These are phyloP conservation scores for Drosophila limbata DNA, from an alignment of 2,888 invertebrate genomes.

Conservation along the genomic window DNA sequence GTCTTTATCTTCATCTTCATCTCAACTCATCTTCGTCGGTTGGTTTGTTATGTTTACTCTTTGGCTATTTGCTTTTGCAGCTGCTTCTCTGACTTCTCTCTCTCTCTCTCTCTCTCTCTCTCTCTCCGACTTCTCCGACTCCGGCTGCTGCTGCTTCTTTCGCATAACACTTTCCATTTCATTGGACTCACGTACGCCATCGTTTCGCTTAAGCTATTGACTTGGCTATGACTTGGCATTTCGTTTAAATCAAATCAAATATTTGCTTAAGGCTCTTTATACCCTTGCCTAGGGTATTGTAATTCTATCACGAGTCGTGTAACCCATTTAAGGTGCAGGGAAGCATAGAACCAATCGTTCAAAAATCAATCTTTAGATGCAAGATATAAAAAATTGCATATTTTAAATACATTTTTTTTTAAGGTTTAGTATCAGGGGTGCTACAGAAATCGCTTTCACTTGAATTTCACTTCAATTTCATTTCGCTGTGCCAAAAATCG, in stretches of 20 bases:
- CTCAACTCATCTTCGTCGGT: constrained; percentile 17
- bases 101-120: no score
- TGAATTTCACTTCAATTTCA: no score
- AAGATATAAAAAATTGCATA: no score
- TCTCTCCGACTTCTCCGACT: neutral
- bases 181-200: constrained; percentile 59
- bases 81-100: constrained; percentile 1
- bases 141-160: constrained; percentile 30
- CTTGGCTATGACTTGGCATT: constrained; percentile 67
- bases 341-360: no score
- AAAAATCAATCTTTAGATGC: no score
- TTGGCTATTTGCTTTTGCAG: constrained; percentile 16
- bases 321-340: no score
- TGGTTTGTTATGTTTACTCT: constrained; percentile 21
- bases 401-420: no score
- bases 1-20: constrained; percentile 2
- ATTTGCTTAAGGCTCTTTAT: constrained; percentile 47
- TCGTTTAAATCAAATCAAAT: constrained; percentile 77
- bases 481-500: no score
- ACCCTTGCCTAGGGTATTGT: neutral
- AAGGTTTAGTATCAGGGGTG: no score
- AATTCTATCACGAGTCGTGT: neutral
- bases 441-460: no score
- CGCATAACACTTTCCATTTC: constrained; percentile 78
- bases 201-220: constrained; percentile 14